phyloP scores from a whole-genome alignment of 1,140 invertebrate species.

The Zaprionus ghesquierei region DNA sequence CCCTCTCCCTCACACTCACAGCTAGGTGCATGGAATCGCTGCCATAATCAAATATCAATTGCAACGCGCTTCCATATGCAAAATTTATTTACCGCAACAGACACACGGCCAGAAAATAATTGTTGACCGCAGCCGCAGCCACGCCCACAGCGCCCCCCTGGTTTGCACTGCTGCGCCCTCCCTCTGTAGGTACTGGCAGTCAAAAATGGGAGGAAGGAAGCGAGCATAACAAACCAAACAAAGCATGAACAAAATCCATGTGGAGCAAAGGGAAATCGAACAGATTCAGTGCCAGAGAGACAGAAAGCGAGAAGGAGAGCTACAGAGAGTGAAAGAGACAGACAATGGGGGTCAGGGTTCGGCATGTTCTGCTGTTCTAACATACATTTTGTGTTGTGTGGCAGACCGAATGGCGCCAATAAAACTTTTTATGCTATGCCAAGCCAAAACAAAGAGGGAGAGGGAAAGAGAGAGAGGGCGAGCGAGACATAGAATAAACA shows the following conservation, averaged over 20 bases:
- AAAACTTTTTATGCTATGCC: constrained; percentile 59
- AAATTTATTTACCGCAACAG: constrained; percentile 15
- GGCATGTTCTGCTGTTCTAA: constrained; percentile 9
- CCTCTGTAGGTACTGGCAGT: too few relatives aligned
- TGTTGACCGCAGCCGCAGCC: constrained; percentile 24
- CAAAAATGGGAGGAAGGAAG: background rate
- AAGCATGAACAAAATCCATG: constrained; percentile 21
- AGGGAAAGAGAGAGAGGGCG: background rate
- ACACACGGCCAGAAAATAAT: constrained; percentile 32
- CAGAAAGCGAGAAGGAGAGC: background rate
- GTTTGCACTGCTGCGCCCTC: too few relatives aligned
- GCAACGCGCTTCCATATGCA: constrained; percentile 19
- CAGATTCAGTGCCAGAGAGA: background rate
- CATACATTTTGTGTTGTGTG: constrained; percentile 47
- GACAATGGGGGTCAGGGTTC: background rate
- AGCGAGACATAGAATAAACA: background rate
- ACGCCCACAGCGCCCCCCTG: constrained; percentile 21
- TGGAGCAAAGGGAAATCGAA: constrained; percentile 17
- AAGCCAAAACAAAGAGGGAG: background rate
- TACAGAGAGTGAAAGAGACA: too few relatives aligned
- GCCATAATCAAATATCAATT: constrained; percentile 71
- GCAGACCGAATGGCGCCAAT: constrained; percentile 75
- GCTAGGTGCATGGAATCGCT: background rate
- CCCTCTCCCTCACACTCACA: background rate
- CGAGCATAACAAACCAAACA: constrained; percentile 12